Base-by-base conservation (phyloP, 1,140 invertebrate genomes). In the Drosophila subpulchrella region DNA sequence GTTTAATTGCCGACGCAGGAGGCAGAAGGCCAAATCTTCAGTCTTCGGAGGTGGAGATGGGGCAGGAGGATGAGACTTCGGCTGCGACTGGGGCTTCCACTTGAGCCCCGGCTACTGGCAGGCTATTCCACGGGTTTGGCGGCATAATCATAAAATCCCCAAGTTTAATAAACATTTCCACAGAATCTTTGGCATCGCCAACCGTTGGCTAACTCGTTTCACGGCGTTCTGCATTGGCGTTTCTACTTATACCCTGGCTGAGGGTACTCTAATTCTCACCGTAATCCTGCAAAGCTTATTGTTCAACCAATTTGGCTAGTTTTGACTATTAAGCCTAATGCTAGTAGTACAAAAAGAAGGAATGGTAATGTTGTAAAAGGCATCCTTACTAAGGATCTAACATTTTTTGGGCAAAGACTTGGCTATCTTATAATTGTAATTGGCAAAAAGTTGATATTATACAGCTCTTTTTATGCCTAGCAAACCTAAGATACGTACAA, bases 141-240 rank as follows among this genome's bases (percentile, higher is more conserved):
- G 84, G 85, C 85, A 89, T 89, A 89, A 89, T 89, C 84, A 84
- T 89, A 89, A 89, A 89, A 89, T 84, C 84, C 80, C 59, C 77
- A 68, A 84, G 55, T 89, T 89, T 89, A 89, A 89, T 89, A 89
- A 89, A 89, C 84, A 89, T 89, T 89, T 89, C 84, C 77, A 85
- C 77, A 84, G 84, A 89, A 89, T 89, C 84, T 89, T 89, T 81
- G 88, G 84, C 84, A 89, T 90, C 73, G 58, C 55, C 54, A 67
- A 57, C 68, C 32, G 50, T 53, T 77, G 79, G 81, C 78, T 79
- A 75, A 86, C 84, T 89, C 74, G 84, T 88, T 88, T 88, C 72
- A 89, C 79, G 85, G 72, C 80, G 76, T 84, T 83, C 78, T 80
- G 77, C 76, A 68, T 66, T 71, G 81, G 72, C 72, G 70, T 81